These are phyloP conservation scores for Lethrus apterus DNA, from an alignment of 1,140 invertebrate genomes.

Conservation along the genomic window DNA sequence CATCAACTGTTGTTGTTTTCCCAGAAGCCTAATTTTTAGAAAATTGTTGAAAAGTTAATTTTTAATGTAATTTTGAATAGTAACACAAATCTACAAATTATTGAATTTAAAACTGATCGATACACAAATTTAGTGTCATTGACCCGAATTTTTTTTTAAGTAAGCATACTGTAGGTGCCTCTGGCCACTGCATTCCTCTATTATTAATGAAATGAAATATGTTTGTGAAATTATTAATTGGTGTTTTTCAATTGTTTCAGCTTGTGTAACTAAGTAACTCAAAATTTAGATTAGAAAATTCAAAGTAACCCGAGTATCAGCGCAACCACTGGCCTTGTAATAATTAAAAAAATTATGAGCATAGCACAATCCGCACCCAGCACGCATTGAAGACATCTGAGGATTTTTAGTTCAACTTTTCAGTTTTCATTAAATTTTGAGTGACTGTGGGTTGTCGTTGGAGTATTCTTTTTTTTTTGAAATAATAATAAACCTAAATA, in stretches of 20 bases:
- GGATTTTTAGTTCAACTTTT: slow-evolving; percentile 57
- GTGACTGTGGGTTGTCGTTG: slow-evolving; percentile 35
- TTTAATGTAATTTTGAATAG: neutral
- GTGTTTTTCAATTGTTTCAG: slow-evolving; percentile 45
- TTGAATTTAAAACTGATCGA: neutral
- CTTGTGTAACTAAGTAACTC: slow-evolving; percentile 74
- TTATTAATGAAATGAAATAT: no score
- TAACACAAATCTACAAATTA: neutral
- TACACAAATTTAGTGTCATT: neutral
- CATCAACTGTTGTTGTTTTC: no score
- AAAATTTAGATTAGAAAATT: slow-evolving; percentile 56
- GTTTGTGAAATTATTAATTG: no score
- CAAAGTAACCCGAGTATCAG: slow-evolving; percentile 47
- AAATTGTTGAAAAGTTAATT: no score
- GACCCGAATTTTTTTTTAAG: neutral
- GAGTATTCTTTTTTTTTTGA: slow-evolving; percentile 9
- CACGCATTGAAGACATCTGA: slow-evolving; percentile 88
- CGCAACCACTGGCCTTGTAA: slow-evolving; percentile 39
- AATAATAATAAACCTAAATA: neutral
- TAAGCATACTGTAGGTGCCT: no score
- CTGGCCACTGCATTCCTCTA: no score
- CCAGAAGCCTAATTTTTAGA: no score
- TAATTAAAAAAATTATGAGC: slow-evolving; percentile 43
- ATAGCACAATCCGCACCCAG: slow-evolving; percentile 66
- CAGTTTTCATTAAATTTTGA: slow-evolving; percentile 33